Base-by-base conservation (phyloP, 2,113 vertebrate species). In the Onychorhynchus coronatus region DNA sequence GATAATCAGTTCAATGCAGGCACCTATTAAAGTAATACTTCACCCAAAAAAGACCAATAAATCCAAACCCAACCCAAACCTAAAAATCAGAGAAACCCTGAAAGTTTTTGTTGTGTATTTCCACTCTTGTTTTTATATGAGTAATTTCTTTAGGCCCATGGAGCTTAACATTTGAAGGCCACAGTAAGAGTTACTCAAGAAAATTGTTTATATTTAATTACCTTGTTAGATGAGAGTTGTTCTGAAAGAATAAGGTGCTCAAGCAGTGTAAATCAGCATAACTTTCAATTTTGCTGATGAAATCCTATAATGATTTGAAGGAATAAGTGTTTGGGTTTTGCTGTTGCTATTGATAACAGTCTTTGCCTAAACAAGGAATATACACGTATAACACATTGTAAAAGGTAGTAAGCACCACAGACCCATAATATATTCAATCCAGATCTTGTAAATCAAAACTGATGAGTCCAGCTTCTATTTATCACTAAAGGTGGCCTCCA, bases 41-140 rank as follows among this genome's bases (percentile, higher is more conserved):
- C 1, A 59, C 19, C 5, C 5, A 55, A 63, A 87, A 47, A 47
- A 66, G 5, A 12, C 4, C 5, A 70, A 41, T 11, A 67, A 66
- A 53, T 0, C 1, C 11, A 87, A 46, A 59, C 6, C 2, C 8
- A 63, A 33, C 2, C 8, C 7, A 30, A 85, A 61, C 3, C 5
- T 7, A 11, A 52, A 94, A 87, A 41, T 39, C 24, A 56, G 27
- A 79, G 12, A 76, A 46, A 65, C 53, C 8, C 18, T 83, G 22
- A 49, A 79, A 53, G 6, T 3, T 72, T 50, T 55, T 55, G 3
- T 39, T 58, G 6, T 23, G 12, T 52, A 25, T 78, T 62, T 91
- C 65, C 19, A 59, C 3, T 35, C 31, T 41, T 72, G 4, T 42
- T 91, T 77, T 12, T 8, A 17, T 7, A 8, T 49, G 2, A 25